Evolutionary conservation across 2,113 vertebrate species (phyloP).

Genomic region (Melospiza georgiana): DNA sequence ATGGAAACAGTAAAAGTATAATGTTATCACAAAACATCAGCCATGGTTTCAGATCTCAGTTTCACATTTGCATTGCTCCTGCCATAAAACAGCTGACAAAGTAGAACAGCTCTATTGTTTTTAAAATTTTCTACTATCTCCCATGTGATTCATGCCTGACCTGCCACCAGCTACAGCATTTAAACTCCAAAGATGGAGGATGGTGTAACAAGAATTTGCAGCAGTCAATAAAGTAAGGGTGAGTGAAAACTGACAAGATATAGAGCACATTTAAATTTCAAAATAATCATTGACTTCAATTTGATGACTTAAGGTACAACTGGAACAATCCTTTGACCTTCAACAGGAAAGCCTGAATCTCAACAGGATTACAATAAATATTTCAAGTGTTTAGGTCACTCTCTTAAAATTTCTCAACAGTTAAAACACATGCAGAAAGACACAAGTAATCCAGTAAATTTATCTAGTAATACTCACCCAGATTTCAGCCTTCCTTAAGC

Average conservation of each 20-base stretch:
- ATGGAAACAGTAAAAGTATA: constrained; percentile 46
- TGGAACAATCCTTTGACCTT: not conserved
- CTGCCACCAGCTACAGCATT: not conserved
- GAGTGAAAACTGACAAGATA: not conserved
- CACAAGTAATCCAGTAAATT: not conserved
- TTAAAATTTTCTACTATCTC: not conserved
- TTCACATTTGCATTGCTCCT: not conserved
- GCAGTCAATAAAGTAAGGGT: not conserved
- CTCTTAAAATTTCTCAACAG: not conserved
- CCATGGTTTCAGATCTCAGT: not conserved
- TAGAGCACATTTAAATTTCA: not conserved
- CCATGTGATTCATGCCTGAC: not conserved
- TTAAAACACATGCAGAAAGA: not conserved
- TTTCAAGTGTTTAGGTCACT: not conserved
- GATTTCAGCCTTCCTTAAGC: not conserved
- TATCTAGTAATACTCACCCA: not conserved
- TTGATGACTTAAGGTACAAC: not conserved
- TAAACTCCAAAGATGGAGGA: not conserved
- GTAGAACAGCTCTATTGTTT: not conserved
- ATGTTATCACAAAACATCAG: not conserved
- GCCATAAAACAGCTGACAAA: not conserved
- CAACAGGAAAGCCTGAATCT: not conserved
- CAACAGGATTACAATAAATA: not conserved
- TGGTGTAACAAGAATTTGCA: not conserved
- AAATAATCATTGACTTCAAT: not conserved